Evolutionary conservation across 1,140 invertebrate genomes (phyloP).

Genomic region (Drosophila sturtevanti): DNA sequence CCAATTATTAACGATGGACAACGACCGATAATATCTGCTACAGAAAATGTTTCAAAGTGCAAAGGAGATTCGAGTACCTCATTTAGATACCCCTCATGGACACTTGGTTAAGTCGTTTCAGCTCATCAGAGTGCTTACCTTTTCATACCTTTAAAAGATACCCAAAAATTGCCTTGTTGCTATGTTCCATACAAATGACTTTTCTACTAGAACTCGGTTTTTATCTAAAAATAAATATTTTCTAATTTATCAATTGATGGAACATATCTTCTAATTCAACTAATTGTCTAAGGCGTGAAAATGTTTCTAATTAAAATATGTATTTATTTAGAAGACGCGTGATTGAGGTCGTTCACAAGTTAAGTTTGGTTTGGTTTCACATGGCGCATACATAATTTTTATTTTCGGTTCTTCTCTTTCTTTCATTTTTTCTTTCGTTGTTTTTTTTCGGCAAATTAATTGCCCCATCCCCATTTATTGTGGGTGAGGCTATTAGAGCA

Average conservation of each 20-base stretch:
- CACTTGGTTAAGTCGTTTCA: too few species aligned
- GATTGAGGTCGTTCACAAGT: slow-evolving; percentile 52
- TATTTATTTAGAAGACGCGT: slow-evolving; percentile 59
- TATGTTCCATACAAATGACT: too few species aligned
- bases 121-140: too few species aligned
- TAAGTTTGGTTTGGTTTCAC: slow-evolving; percentile 33
- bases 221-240: neutral
- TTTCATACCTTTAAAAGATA: too few species aligned
- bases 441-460: slow-evolving; percentile 61
- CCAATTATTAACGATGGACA: too few species aligned
- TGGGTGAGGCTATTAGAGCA: slow-evolving; percentile 62
- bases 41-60: too few species aligned
- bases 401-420: slow-evolving; percentile 15
- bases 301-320: slow-evolving; percentile 45
- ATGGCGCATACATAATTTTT: slow-evolving; percentile 69
- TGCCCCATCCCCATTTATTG: slow-evolving; percentile 50
- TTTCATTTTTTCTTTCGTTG: too few species aligned
- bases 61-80: too few species aligned
- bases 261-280: slow-evolving; percentile 35
- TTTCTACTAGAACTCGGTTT: neutral
- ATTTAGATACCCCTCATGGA: too few species aligned
- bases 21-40: too few species aligned
- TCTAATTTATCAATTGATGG: slow-evolving; percentile 26
- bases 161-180: too few species aligned
- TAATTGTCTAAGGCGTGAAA: slow-evolving; percentile 52